phyloP scores from a whole-genome alignment of 2,797 vertebrate genomes.

The Chaetophractus vellerosus region DNA sequence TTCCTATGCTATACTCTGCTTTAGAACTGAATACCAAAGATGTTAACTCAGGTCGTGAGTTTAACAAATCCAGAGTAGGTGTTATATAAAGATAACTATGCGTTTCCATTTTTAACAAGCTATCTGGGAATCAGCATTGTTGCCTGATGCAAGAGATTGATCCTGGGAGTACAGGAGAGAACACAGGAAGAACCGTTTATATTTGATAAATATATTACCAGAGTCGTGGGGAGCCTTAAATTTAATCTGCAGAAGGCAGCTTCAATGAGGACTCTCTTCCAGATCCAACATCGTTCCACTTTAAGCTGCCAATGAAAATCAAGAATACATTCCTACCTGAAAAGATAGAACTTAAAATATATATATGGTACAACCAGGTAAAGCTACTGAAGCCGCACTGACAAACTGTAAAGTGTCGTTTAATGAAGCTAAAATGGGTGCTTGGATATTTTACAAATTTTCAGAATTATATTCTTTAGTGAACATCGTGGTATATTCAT shows the following conservation, averaged over 20 bases:
- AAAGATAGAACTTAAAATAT: neutral
- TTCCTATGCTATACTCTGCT: neutral
- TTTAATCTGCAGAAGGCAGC: neutral
- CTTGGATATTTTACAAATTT: neutral
- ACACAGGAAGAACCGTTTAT: slow-evolving; percentile 14
- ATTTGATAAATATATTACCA: neutral
- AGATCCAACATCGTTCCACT: slow-evolving; percentile 40
- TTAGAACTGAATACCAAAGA: slow-evolving; percentile 27
- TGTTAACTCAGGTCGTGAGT: neutral
- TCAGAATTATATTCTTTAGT: neutral
- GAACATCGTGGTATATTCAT: neutral
- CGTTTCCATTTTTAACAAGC: slow-evolving; percentile 62
- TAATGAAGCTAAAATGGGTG: neutral
- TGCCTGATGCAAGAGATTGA: neutral
- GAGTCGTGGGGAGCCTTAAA: slow-evolving; percentile 18
- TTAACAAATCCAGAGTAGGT: slow-evolving; percentile 39
- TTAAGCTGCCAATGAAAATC: slow-evolving; percentile 34
- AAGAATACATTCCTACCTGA: neutral
- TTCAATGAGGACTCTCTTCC: neutral
- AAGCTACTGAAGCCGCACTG: neutral
- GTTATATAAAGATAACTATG: slow-evolving; percentile 31
- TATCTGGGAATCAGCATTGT: slow-evolving; percentile 11
- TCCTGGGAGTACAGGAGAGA: neutral
- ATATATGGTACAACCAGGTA: neutral
- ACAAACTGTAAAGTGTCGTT: neutral